A percentile compares a stretch with the other conserved stretches of the same genome.
Evolutionary conservation across 2,888 invertebrate species (phyloP).

Genomic region (Timandra comae): DNA sequence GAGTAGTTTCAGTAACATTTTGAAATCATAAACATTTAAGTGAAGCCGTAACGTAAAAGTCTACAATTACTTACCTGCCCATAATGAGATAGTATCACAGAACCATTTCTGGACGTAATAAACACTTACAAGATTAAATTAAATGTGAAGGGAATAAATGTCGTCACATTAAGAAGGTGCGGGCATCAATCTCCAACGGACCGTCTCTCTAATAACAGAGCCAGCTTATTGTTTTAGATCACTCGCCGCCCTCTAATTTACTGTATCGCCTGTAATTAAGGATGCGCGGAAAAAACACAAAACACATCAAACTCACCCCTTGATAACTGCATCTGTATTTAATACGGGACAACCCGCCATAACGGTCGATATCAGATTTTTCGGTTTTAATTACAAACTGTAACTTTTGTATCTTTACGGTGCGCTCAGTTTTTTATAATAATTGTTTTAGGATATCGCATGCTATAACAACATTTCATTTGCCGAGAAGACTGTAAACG

Average conservation of each 20-base stretch:
- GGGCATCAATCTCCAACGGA: constrained; percentile 45
- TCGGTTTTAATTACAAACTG: no score
- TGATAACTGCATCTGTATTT: constrained; percentile 56
- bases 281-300: constrained; percentile 39
- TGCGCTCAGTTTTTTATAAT: no score
- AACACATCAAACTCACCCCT: constrained; percentile 60
- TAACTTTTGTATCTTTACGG: no score
- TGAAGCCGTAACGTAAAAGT: constrained; percentile 11
- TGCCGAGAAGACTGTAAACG: constrained; percentile 44
- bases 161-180: constrained; percentile 65
- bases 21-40: constrained; percentile 14
- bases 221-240: constrained; percentile 72
- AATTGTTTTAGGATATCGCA: no score
- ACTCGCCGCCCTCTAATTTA: constrained; percentile 67
- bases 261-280: constrained; percentile 65
- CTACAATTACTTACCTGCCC: constrained; percentile 23
- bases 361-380: no score
- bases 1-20: constrained; percentile 1
- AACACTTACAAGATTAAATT: constrained; percentile 45
- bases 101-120: constrained; percentile 38
- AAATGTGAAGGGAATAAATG: constrained; percentile 46
- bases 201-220: constrained; percentile 55
- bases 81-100: constrained; percentile 21
- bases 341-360: constrained; percentile 35
- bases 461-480: constrained; percentile 19